phyloP scores from a whole-genome alignment of 2,888 invertebrate genomes.

The Xylota segnis region DNA sequence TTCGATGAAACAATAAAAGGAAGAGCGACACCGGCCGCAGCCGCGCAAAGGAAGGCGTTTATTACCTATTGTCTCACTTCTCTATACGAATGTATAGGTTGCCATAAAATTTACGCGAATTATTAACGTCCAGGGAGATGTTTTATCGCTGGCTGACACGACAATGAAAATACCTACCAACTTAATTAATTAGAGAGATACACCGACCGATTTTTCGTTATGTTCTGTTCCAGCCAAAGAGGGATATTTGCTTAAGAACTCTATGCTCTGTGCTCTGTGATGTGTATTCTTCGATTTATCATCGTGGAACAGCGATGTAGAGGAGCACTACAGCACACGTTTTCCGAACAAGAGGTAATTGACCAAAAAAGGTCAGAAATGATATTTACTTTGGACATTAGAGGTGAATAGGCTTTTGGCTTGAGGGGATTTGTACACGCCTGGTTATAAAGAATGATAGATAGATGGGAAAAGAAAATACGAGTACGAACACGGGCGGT shows the following conservation, averaged over 20 bases:
- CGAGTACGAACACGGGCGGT: no score
- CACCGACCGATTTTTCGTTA: slow-evolving; percentile 18
- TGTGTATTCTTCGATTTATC: slow-evolving; percentile 42
- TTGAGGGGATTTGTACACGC: slow-evolving; percentile 29
- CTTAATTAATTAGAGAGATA: slow-evolving; percentile 58
- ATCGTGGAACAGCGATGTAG: slow-evolving; percentile 3
- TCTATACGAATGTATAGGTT: neutral
- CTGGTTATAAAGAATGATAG: slow-evolving; percentile 23
- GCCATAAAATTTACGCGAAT: slow-evolving; percentile 41
- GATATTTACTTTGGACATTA: slow-evolving; percentile 19
- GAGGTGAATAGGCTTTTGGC: slow-evolving; percentile 12
- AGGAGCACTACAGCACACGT: neutral
- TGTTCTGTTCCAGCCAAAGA: neutral
- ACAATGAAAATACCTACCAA: slow-evolving; percentile 29
- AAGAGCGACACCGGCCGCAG: neutral
- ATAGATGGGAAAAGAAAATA: neutral
- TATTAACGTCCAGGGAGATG: slow-evolving; percentile 48
- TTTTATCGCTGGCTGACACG: slow-evolving; percentile 46
- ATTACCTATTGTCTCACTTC: slow-evolving; percentile 15
- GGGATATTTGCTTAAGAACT: slow-evolving; percentile 30
- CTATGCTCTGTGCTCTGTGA: neutral
- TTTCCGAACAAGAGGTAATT: slow-evolving; percentile 24
- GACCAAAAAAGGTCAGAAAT: slow-evolving; percentile 28
- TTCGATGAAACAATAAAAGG: slow-evolving; percentile 3
- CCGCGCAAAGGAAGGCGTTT: neutral